Percentiles rank a stretch among this genome's conserved stretches.
phyloP scores from a whole-genome alignment of 2,113 vertebrate species.

The Colistium nudipinnis region DNA sequence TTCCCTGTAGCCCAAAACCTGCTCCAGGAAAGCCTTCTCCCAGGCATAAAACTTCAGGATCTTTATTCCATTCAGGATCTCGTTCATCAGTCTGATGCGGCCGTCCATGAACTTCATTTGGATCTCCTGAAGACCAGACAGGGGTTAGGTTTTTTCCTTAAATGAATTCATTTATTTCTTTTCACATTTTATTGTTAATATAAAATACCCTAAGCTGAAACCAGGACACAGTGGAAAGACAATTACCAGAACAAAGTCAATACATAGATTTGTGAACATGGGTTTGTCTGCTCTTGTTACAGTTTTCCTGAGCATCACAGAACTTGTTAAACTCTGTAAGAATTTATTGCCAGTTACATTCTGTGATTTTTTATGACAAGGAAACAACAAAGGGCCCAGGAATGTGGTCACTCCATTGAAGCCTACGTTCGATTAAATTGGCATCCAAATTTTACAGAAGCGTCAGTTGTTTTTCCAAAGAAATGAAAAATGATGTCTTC shows the following conservation, averaged over 20 bases:
- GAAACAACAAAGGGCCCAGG: slow-evolving; percentile 72
- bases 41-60: slow-evolving; percentile 92
- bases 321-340: slow-evolving; percentile 60
- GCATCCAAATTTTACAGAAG: slow-evolving; percentile 65
- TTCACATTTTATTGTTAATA: slow-evolving; percentile 11
- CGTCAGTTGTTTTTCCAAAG: slow-evolving; percentile 75
- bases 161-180: neutral
- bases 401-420: slow-evolving; percentile 66
- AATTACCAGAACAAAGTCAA: slow-evolving; percentile 55
- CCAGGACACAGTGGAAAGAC: neutral
- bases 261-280: slow-evolving; percentile 58
- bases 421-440: slow-evolving; percentile 68
- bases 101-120: slow-evolving; percentile 94
- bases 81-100: slow-evolving; percentile 88
- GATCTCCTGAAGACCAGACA: slow-evolving; percentile 82
- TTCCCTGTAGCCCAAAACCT: slow-evolving; percentile 81
- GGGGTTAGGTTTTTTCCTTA: neutral
- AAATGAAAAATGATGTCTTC: slow-evolving; percentile 72
- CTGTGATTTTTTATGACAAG: slow-evolving; percentile 69
- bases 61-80: slow-evolving; percentile 88
- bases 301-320: slow-evolving; percentile 53
- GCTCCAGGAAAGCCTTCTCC: slow-evolving; percentile 90
- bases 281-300: slow-evolving; percentile 38
- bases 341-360: slow-evolving; percentile 68
- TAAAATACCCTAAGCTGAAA: slow-evolving; percentile 2